Evolutionary conservation across 2,797 vertebrate species (phyloP).

Genomic region (Enteromius treurensis): DNA sequence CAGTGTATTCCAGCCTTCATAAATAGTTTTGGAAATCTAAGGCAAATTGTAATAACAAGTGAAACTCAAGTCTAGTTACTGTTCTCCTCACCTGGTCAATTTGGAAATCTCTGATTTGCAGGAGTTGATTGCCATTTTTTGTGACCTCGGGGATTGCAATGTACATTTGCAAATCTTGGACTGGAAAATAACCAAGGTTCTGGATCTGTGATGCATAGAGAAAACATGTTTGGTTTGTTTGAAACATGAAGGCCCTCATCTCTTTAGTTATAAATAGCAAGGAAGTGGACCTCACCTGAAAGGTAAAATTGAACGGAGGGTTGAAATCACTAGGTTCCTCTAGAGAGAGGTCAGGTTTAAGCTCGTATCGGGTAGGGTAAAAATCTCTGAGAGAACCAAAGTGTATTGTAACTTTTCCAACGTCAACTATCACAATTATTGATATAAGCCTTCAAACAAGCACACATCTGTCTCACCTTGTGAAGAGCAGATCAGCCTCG

Average conservation of each 20-base stretch:
- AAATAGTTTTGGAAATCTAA: background rate
- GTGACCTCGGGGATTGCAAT: conserved; percentile 91
- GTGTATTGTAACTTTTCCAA: background rate
- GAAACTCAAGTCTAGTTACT: background rate
- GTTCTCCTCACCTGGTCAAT: conserved; percentile 79
- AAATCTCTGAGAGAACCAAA: conserved; percentile 78
- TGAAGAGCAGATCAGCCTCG: conserved; percentile 93
- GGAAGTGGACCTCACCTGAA: conserved; percentile 79
- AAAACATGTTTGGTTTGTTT: background rate
- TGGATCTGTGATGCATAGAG: conserved; percentile 80
- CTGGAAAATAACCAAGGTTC: conserved; percentile 92
- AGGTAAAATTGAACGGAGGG: conserved; percentile 87
- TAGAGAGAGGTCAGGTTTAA: conserved; percentile 86
- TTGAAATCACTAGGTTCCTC: conserved; percentile 80
- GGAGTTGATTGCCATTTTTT: conserved; percentile 86
- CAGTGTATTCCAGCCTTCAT: background rate
- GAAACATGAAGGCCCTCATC: background rate
- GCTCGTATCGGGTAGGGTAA: conserved; percentile 80
- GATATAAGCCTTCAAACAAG: background rate
- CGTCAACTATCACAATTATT: background rate
- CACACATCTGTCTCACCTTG: conserved; percentile 79
- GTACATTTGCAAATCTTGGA: conserved; percentile 84
- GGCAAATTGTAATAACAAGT: background rate
- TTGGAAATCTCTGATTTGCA: conserved; percentile 82
- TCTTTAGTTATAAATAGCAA: background rate